These are phyloP conservation scores for Aleiodes leptofemur DNA, from an alignment of 2,888 invertebrate species.

Conservation along the genomic window DNA sequence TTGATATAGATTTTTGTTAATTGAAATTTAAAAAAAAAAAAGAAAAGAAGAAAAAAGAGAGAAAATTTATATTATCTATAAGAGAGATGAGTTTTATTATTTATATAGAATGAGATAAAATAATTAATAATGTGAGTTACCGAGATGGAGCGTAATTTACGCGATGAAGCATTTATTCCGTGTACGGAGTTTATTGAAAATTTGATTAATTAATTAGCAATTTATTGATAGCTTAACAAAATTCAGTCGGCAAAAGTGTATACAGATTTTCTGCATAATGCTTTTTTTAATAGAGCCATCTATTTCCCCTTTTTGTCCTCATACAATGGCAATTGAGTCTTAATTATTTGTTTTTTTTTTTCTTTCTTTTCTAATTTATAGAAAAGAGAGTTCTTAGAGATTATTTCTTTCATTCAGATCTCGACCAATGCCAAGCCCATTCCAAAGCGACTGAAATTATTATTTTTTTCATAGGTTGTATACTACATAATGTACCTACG, in stretches of 20 bases:
- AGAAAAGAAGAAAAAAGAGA: neutral
- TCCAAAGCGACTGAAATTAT: conserved; percentile 32
- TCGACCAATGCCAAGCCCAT: conserved; percentile 17
- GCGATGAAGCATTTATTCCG: conserved; percentile 14
- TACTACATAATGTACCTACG: conserved; percentile 39
- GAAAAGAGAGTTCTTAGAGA: conserved; percentile 3
- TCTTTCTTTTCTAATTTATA: neutral
- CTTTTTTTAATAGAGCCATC: conserved; percentile 5
- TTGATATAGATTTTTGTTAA: conserved; percentile 10
- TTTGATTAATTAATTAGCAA: conserved; percentile 10
- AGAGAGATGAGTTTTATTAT: conserved; percentile 18
- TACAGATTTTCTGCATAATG: conserved; percentile 21
- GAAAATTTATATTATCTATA: neutral
- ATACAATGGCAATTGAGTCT: neutral
- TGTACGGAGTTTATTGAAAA: conserved; percentile 3
- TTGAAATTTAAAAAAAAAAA: neutral
- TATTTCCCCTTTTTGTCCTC: conserved; percentile 15
- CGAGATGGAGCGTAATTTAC: conserved; percentile 30
- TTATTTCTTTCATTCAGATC: conserved; percentile 34
- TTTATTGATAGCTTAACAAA: neutral
- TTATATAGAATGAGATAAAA: conserved; percentile 5
- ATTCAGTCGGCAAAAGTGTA: conserved; percentile 16
- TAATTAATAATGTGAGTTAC: conserved; percentile 12
- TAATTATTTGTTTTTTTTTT: too few relatives aligned
- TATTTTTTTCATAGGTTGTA: conserved; percentile 33